Evolutionary conservation across 2,888 invertebrate genomes (phyloP).

Genomic region (Danaus chrysippus): DNA sequence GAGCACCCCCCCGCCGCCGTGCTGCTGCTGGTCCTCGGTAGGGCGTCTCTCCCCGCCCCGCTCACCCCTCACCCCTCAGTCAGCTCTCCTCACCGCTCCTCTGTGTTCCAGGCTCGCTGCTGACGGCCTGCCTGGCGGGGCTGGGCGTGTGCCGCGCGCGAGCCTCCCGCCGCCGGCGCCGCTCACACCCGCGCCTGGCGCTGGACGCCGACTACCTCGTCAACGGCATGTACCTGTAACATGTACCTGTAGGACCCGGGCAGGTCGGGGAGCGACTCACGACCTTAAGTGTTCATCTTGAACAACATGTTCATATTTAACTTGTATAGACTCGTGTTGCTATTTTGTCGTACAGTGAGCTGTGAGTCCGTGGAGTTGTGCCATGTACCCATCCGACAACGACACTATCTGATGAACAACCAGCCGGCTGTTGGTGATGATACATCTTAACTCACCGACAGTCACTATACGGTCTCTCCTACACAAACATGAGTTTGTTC

Average conservation of each 20-base stretch:
- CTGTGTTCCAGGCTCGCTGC: conserved; percentile 81
- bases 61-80: neutral
- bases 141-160: conserved; percentile 91
- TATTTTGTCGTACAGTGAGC: no score
- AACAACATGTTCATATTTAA: no score
- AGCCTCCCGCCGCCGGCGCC: conserved; percentile 88
- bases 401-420: no score
- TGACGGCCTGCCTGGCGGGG: conserved; percentile 89
- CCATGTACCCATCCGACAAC: no score
- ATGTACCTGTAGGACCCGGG: neutral
- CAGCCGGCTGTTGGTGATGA: no score
- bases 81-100: neutral
- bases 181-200: conserved; percentile 88
- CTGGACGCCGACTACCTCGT: conserved; percentile 98
- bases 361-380: no score
- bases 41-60: neutral
- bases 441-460: no score
- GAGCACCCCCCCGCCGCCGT: conserved; percentile 89
- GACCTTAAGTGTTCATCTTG: no score
- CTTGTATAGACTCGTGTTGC: no score
- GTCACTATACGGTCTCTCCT: no score
- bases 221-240: conserved; percentile 97
- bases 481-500: no score
- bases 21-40: conserved; percentile 87
- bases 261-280: neutral